Percentiles rank a stretch among this genome's conserved stretches.
Evolutionary conservation across 1,140 invertebrate genomes (phyloP).

Genomic region (Dolichoris vasculosae): DNA sequence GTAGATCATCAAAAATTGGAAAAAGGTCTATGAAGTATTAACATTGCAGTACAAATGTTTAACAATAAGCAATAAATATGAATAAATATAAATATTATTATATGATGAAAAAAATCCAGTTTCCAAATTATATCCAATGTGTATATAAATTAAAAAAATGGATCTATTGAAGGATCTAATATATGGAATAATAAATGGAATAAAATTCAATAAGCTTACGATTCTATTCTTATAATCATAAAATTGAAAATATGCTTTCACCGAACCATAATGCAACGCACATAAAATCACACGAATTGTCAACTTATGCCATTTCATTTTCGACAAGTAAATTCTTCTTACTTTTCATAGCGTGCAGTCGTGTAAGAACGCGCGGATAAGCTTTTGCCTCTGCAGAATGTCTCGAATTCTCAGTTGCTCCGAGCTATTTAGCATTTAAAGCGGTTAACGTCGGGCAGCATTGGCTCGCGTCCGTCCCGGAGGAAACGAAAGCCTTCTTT

Average conservation of each 20-base stretch:
- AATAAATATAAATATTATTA: no score
- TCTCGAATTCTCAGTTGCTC: constrained; percentile 12
- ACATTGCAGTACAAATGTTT: no score
- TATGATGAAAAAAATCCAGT: no score
- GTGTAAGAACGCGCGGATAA: constrained; percentile 17
- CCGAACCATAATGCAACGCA: not conserved
- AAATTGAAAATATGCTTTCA: constrained; percentile 8
- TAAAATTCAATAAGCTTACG: no score
- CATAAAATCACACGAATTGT: not conserved
- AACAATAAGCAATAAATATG: no score
- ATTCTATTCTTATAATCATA: not conserved
- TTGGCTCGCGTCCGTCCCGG: not conserved
- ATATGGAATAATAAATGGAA: no score
- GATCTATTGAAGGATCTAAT: no score
- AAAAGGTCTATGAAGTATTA: no score
- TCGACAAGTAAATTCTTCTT: constrained; percentile 38
- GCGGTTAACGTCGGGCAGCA: not conserved
- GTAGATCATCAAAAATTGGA: no score
- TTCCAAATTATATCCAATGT: no score
- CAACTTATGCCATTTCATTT: not conserved
- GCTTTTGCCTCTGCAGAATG: not conserved
- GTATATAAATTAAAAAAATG: no score
- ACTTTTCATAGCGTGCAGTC: not conserved
- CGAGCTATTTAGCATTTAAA: constrained; percentile 49
- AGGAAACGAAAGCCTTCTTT: constrained; percentile 4